phyloP scores from a whole-genome alignment of 2,888 invertebrate species.

The Lasius fuliginosus region DNA sequence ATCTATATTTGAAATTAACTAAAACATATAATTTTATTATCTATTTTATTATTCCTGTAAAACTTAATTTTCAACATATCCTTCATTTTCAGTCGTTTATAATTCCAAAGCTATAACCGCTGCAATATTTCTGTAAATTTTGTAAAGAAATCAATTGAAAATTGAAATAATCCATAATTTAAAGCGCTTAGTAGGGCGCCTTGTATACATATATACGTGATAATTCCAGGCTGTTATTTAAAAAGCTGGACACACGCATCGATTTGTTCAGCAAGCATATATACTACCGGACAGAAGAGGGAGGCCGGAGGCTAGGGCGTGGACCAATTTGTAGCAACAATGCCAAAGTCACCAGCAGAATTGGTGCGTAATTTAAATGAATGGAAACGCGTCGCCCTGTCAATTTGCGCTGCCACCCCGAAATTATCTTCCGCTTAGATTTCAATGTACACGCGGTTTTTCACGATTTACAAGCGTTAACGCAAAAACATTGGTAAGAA shows the following conservation, averaged over 20 bases:
- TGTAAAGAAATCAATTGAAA: background rate
- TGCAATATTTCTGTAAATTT: background rate
- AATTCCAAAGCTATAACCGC: background rate
- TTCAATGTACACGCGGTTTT: conserved; percentile 76
- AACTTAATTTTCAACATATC: background rate
- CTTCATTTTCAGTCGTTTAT: background rate
- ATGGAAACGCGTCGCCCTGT: conserved; percentile 85
- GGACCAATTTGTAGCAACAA: conserved; percentile 86
- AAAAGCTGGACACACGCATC: conserved; percentile 66
- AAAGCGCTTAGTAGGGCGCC: background rate
- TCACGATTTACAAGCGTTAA: conserved; percentile 56
- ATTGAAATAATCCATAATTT: background rate
- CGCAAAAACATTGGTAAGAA: conserved; percentile 4
- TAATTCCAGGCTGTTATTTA: conserved; percentile 67
- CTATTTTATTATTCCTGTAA: background rate
- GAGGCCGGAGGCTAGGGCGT: conserved; percentile 82
- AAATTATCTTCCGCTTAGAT: conserved; percentile 84
- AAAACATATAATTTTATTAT: background rate
- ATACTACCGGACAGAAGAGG: conserved; percentile 53
- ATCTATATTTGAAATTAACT: background rate
- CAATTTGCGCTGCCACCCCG: conserved; percentile 84
- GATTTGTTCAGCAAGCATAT: conserved; percentile 20
- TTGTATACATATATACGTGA: conserved; percentile 46
- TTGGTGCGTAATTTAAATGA: conserved; percentile 86
- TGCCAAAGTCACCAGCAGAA: conserved; percentile 86